Conservation (phyloP, 2,797 vertebrate genomes). For the Myripristis murdjan region DNA sequence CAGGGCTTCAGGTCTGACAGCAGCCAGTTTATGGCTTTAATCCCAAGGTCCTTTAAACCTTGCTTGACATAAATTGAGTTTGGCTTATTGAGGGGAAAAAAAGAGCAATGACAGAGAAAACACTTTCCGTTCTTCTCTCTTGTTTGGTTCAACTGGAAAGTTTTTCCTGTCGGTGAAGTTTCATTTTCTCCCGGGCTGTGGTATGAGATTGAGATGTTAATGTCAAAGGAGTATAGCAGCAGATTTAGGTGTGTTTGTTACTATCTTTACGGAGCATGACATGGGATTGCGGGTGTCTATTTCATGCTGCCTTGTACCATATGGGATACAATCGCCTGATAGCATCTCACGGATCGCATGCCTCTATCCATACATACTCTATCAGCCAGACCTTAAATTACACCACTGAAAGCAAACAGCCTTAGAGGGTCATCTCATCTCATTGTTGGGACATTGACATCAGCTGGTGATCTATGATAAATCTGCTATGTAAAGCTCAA, state of each 20-base stretch:
- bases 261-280: neutral
- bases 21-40: conserved; percentile 99
- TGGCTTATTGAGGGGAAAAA: conserved; percentile 91
- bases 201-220: conserved; percentile 65
- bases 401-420: conserved; percentile 58
- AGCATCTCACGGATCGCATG: conserved; percentile 11
- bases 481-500: conserved; percentile 97
- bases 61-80: conserved; percentile 99
- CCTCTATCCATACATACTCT: conserved; percentile 21
- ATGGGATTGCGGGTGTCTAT: conserved; percentile 17
- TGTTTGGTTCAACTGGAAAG: conserved; percentile 92
- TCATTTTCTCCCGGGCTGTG: conserved; percentile 46
- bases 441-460: conserved; percentile 83
- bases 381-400: conserved; percentile 58
- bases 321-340: conserved; percentile 8
- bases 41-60: conserved; percentile 99
- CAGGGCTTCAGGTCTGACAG: conserved; percentile 98
- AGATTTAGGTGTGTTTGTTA: neutral
- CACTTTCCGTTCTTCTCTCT: conserved; percentile 90
- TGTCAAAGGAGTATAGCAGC: conserved; percentile 32
- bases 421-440: conserved; percentile 91
- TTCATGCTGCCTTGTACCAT: conserved; percentile 8
- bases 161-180: conserved; percentile 82
- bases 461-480: conserved; percentile 92
- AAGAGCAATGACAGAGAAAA: conserved; percentile 83